phyloP scores from a whole-genome alignment of 2,888 invertebrate species.

The Mesodorylaimus sp. region DNA sequence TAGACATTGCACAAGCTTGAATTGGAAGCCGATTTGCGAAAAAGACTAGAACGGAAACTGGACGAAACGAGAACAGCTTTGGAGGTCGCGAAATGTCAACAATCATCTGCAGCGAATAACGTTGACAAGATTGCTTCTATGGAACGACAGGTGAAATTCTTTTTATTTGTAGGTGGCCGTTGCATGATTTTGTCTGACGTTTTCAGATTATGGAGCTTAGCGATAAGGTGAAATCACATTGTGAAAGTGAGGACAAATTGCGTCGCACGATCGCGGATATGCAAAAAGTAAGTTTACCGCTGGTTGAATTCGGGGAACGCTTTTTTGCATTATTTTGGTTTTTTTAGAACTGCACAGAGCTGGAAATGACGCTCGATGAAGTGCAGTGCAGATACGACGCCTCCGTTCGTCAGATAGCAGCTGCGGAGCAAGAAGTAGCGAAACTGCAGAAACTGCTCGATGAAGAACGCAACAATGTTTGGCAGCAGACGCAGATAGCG shows the following conservation, averaged over 20 bases:
- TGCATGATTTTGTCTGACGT: background rate
- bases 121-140: background rate
- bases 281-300: conserved; percentile 1
- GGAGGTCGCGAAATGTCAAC: no score
- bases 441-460: conserved; percentile 1
- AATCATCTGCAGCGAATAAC: no score
- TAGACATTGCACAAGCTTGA: no score
- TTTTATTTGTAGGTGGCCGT: no score
- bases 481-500: conserved; percentile 1
- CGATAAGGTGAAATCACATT: background rate
- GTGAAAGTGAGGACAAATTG: background rate
- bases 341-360: conserved; percentile 4
- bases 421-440: background rate
- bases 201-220: conserved; percentile 6
- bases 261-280: background rate
- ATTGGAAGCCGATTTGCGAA: no score
- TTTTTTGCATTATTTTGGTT: no score
- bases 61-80: no score
- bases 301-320: no score
- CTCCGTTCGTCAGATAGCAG: background rate
- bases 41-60: no score
- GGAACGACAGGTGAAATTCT: background rate
- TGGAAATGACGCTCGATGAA: background rate
- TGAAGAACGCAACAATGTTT: background rate
- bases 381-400: conserved; percentile 2